A percentile compares a stretch with the other conserved stretches of the same genome.
Evolutionary conservation across 1,140 invertebrate genomes (phyloP).

Genomic region (Cardiocondyla obscurior): DNA sequence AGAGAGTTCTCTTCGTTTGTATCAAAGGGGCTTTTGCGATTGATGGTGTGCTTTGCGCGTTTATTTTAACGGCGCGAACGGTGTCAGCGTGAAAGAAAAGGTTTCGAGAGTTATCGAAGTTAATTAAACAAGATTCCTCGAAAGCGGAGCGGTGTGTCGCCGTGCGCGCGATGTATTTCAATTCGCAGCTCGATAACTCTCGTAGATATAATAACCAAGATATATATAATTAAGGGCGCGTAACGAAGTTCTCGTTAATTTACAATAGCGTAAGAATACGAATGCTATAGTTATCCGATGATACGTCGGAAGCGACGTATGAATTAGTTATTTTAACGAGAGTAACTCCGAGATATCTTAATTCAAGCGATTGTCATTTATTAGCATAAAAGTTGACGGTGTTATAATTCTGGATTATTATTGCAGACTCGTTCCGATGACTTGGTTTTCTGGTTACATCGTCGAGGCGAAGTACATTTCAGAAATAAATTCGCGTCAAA

Average conservation of each 20-base stretch:
- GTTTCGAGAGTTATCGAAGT: not conserved
- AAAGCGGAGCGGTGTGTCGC: not conserved
- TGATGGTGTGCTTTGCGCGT: not conserved
- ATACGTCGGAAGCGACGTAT: not conserved
- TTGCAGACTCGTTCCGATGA: not conserved
- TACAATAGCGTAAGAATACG: not conserved
- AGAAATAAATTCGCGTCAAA: not conserved
- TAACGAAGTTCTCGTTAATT: not conserved
- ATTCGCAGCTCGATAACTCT: conserved; percentile 5
- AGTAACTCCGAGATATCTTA: not conserved
- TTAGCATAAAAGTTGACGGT: not conserved
- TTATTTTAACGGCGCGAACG: not conserved
- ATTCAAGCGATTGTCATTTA: not conserved
- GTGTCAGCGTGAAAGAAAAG: not conserved
- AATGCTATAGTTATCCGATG: not conserved
- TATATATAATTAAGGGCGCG: not conserved
- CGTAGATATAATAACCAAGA: not conserved
- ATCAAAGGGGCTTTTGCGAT: not conserved
- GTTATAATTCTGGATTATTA: not conserved
- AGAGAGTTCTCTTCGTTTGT: not conserved
- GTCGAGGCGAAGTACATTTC: not conserved
- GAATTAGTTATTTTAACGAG: not conserved
- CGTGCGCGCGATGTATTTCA: conserved; percentile 13
- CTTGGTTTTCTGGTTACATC: not conserved
- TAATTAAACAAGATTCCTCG: conserved; percentile 6